These are phyloP conservation scores for Euphonia xanthogaster DNA, from an alignment of 2,797 vertebrate genomes.

Conservation along the genomic window DNA sequence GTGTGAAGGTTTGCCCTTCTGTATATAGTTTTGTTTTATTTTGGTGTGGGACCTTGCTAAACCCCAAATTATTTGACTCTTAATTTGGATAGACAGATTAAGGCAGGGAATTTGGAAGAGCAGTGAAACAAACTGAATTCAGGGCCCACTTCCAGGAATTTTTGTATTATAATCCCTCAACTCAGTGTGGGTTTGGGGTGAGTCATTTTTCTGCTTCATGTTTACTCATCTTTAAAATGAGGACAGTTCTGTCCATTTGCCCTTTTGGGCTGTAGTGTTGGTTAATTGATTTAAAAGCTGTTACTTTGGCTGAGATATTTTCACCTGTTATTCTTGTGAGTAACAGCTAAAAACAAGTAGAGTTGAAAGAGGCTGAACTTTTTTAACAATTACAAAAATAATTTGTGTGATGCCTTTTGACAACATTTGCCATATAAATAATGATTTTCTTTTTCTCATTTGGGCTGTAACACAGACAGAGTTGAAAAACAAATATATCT, in stretches of 20 bases:
- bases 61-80: background rate
- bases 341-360: slow-evolving; percentile 9
- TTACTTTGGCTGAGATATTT: background rate
- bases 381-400: background rate
- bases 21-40: background rate
- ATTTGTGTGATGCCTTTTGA: background rate
- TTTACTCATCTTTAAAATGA: slow-evolving; percentile 45
- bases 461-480: background rate
- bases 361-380: background rate
- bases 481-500: background rate
- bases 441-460: background rate
- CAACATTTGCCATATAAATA: background rate
- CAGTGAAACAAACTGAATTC: slow-evolving; percentile 7
- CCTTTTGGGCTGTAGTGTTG: background rate
- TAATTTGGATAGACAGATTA: slow-evolving; percentile 4
- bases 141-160: slow-evolving; percentile 44
- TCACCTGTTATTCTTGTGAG: slow-evolving; percentile 12
- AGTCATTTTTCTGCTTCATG: slow-evolving; percentile 42
- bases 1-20: background rate
- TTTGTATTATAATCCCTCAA: slow-evolving; percentile 26
- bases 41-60: background rate
- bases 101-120: slow-evolving; percentile 4
- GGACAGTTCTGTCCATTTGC: background rate
- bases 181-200: background rate
- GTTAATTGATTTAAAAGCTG: slow-evolving; percentile 53